Evolutionary conservation across 2,888 invertebrate genomes (phyloP).

Genomic region (Gnatocerus cornutus): DNA sequence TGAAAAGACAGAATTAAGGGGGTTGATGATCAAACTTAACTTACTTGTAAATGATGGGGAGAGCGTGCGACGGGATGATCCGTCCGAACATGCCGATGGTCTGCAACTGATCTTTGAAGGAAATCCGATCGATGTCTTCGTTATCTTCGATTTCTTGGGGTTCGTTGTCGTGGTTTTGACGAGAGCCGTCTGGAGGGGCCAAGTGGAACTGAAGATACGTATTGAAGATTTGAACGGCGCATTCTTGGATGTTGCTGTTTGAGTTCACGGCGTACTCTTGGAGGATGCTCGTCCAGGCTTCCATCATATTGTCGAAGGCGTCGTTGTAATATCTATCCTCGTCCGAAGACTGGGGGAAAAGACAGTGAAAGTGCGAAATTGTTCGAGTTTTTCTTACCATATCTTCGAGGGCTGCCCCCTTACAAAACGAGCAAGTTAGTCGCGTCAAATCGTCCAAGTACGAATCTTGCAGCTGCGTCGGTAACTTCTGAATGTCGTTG

Average conservation of each 20-base stretch:
- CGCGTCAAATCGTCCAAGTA: conserved; percentile 77
- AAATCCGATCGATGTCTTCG: conserved; percentile 79
- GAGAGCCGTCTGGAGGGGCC: conserved; percentile 85
- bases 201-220: conserved; percentile 86
- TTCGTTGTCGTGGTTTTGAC: conserved; percentile 70
- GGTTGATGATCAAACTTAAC: conserved; percentile 23
- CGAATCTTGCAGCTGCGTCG: conserved; percentile 71
- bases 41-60: conserved; percentile 77
- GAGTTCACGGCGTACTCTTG: conserved; percentile 63
- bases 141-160: conserved; percentile 77
- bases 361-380: no score
- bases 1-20: conserved; percentile 48
- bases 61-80: conserved; percentile 77
- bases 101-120: conserved; percentile 82
- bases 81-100: conserved; percentile 81
- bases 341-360: conserved; percentile 66
- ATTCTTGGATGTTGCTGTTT: conserved; percentile 64
- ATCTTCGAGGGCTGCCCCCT: conserved; percentile 79
- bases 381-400: conserved; percentile 71
- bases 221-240: conserved; percentile 80
- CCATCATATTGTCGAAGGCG: conserved; percentile 80
- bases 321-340: conserved; percentile 77
- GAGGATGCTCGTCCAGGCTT: conserved; percentile 79
- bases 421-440: conserved; percentile 78
- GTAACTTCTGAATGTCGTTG: conserved; percentile 71